Evolutionary conservation across 2,113 vertebrate genomes (phyloP), one percentile per base, ranked within the genome.

Genomic region (Oryzias melastigma): DNA sequence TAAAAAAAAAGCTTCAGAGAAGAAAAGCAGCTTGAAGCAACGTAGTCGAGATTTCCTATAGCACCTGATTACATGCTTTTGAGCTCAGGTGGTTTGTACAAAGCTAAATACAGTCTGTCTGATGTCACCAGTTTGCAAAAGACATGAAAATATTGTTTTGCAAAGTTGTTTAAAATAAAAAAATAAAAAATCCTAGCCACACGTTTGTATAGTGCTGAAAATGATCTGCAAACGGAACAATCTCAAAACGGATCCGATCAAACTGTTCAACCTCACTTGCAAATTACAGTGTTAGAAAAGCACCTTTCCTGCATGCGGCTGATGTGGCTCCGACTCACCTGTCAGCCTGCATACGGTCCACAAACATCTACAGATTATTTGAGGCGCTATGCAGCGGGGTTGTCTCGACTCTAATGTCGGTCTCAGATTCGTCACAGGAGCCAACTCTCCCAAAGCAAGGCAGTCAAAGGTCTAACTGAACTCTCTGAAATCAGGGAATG

Each of bases 401-500:
- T 65, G 47, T 53, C 5, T 75, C 14, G 18, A 61, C 58, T 69
- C 44, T 24, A 17, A 48, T 22, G 10, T 58, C 66, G 12, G 57
- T 70, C 51, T 70, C 57, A 35, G 42, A 73, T 73, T 70, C 50
- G 67, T 35, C 40, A 17, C 13, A 8, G 13, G 48, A 71, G 58
- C 66, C 50, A 46, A 47, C 70, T 72, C 61, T 73, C 52, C 7
- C 46, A 14, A 75, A 82, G 63, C 68, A 77, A 87, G 88, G 57
- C 73, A 60, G 77, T 75, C 55, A 76, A 85, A 83, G 80, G 81
- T 84, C 68, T 77, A 78, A 70, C 51, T 67, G 80, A 86, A 87
- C 82, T 90, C 85, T 90, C 85, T 92, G 81, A 91, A 88, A 90
- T 93, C 91, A 93, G 92, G 92, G 92, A 93, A 89, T 89, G 89